Evolutionary conservation across 2,113 vertebrate genomes (phyloP).

Genomic region (Fregetta grallaria): DNA sequence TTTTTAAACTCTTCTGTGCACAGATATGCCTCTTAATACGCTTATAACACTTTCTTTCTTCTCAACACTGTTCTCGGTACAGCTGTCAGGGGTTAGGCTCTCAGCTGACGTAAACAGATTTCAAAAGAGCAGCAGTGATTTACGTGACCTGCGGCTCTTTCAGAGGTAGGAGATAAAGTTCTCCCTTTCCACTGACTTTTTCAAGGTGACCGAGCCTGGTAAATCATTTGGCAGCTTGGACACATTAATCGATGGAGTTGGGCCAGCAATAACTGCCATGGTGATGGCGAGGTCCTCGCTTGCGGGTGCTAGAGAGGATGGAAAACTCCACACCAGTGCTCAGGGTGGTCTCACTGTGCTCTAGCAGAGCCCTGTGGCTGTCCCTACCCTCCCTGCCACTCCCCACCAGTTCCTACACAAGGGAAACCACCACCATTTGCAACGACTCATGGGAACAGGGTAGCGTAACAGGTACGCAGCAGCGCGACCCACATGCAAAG

Average conservation of each 20-base stretch:
- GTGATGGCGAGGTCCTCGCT: neutral
- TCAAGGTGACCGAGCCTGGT: neutral
- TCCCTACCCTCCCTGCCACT: neutral
- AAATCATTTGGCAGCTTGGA: neutral
- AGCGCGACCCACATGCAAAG: neutral
- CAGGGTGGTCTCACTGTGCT: neutral
- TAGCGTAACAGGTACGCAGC: neutral
- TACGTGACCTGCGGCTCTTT: neutral
- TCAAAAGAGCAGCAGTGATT: neutral
- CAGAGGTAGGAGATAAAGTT: neutral
- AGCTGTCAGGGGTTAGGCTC: neutral
- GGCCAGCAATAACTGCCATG: fast-evolving
- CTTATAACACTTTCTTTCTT: neutral
- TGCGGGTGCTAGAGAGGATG: neutral
- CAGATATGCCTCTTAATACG: neutral
- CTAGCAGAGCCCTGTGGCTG: neutral
- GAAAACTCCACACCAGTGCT: neutral
- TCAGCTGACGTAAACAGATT: neutral
- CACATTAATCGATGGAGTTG: neutral
- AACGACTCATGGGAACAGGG: neutral
- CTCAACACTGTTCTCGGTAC: neutral
- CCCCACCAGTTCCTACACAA: neutral
- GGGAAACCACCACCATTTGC: neutral
- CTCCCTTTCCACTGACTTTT: neutral
- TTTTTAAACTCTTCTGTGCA: neutral